A percentile compares a stretch with the other conserved stretches of the same genome.
phyloP scores from a whole-genome alignment of 1,140 invertebrate species.

The Zaprionus tsacasi region DNA sequence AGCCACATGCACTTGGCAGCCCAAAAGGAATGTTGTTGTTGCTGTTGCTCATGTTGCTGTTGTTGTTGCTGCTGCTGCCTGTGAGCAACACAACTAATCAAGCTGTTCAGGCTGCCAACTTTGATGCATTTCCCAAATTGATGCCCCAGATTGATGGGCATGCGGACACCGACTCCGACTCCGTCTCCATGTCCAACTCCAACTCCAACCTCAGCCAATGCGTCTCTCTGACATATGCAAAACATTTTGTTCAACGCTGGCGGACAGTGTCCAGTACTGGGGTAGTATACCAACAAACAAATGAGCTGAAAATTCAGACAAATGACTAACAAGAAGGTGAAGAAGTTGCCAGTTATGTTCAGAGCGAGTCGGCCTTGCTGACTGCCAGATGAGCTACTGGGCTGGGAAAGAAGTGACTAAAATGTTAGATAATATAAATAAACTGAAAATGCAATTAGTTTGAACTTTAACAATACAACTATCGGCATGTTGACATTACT shows the following conservation, averaged over 20 bases:
- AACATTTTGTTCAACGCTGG: conserved; percentile 66
- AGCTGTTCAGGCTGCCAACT: conserved; percentile 77
- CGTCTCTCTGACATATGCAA: conserved; percentile 74
- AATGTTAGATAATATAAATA: too few relatives aligned
- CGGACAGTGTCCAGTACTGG: conserved; percentile 23
- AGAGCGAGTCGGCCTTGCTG: neutral
- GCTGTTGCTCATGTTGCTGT: conserved; percentile 16
- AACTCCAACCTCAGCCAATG: conserved; percentile 11
- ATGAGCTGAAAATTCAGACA: conserved; percentile 73
- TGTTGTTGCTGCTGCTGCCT: conserved; percentile 18
- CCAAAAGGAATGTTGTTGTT: conserved; percentile 47
- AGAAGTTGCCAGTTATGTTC: conserved; percentile 48
- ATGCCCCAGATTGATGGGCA: conserved; percentile 64
- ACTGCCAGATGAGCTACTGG: conserved; percentile 8
- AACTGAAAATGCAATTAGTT: too few relatives aligned
- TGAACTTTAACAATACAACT: too few relatives aligned
- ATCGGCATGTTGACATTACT: too few relatives aligned
- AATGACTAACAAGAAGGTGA: conserved; percentile 68
- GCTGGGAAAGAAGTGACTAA: neutral
- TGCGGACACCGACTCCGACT: conserved; percentile 26
- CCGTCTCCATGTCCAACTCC: neutral
- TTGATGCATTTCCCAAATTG: conserved; percentile 80
- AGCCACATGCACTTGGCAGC: conserved; percentile 70
- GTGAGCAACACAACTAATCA: conserved; percentile 69
- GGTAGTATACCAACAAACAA: conserved; percentile 60